phyloP scores from a whole-genome alignment of 2,888 invertebrate genomes.

The Uropetala carovei region DNA sequence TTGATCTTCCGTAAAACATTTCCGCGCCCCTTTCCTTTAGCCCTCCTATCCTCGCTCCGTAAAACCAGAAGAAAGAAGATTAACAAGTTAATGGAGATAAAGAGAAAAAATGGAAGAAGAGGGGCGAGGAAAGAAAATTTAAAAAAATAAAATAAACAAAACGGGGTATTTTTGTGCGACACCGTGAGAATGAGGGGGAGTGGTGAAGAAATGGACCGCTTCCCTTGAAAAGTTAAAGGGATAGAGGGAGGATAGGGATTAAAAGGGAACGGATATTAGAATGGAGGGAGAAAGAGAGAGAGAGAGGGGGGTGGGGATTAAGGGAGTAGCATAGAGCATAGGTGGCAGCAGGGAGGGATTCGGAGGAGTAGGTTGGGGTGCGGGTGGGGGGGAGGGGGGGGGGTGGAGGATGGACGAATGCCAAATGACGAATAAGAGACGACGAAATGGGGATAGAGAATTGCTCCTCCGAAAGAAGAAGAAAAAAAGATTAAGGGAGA shows the following conservation, averaged over 20 bases:
- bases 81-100: neutral
- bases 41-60: neutral
- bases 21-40: too few relatives aligned
- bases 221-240: neutral
- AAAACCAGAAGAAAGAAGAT: neutral
- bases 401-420: neutral
- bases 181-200: too few relatives aligned
- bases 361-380: too few relatives aligned
- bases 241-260: neutral
- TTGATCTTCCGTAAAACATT: too few relatives aligned
- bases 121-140: neutral
- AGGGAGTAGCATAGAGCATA: neutral
- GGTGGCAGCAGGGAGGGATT: neutral
- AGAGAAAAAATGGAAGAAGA: neutral
- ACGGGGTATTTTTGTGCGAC: too few relatives aligned
- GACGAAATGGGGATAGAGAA: neutral
- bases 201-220: neutral
- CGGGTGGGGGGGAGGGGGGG: neutral
- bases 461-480: neutral
- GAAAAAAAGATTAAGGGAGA: too few relatives aligned
- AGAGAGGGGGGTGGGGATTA: neutral
- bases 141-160: too few relatives aligned
- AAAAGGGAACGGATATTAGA: constrained; percentile 22
- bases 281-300: neutral
- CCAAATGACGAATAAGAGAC: neutral